phyloP scores from a whole-genome alignment of 2,113 vertebrate species.

The Crotalus tigris region DNA sequence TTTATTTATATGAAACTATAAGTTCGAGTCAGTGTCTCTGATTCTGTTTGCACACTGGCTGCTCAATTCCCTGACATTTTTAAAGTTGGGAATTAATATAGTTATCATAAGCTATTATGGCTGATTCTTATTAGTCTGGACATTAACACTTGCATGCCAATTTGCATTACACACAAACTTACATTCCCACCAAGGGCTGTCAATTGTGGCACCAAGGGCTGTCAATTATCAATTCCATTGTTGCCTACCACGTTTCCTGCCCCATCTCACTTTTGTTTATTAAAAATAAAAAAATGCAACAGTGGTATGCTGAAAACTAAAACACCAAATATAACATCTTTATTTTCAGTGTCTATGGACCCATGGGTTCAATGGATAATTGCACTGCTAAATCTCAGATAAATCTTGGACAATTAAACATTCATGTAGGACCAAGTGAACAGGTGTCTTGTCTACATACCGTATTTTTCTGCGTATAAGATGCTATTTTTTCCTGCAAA shows the following conservation, averaged over 20 bases:
- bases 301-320: not conserved
- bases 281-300: not conserved
- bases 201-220: not conserved
- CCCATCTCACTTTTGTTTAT: not conserved
- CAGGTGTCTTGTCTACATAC: not conserved
- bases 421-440: not conserved
- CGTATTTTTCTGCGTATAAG: too few species aligned
- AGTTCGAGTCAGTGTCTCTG: too few species aligned
- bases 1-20: too few species aligned
- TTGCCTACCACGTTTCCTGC: not conserved
- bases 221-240: not conserved
- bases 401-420: not conserved
- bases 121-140: not conserved
- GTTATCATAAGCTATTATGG: not conserved
- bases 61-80: not conserved
- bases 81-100: not conserved
- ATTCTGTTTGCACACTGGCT: too few species aligned
- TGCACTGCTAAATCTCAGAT: not conserved
- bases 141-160: not conserved
- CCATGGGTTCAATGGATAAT: not conserved
- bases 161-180: not conserved
- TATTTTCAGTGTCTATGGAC: not conserved
- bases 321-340: not conserved
- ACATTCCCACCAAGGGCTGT: not conserved
- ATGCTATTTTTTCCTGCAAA: too few species aligned